Evolutionary conservation across 2,113 vertebrate genomes (phyloP).

Genomic region (Myrmophylax atrothorax): DNA sequence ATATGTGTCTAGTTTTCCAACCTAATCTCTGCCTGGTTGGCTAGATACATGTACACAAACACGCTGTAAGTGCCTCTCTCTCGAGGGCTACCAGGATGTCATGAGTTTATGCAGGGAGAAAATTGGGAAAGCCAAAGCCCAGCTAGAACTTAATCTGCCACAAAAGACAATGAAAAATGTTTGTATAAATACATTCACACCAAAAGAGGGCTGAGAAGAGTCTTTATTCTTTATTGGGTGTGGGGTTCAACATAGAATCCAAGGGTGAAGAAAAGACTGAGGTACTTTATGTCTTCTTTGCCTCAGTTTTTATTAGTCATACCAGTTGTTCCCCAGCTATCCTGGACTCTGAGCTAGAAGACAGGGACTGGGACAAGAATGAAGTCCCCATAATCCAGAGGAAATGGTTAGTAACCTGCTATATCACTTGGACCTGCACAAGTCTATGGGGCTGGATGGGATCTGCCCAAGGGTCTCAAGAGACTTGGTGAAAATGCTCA

Average conservation of each 20-base stretch:
- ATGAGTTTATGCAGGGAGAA: neutral
- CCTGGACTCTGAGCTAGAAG: neutral
- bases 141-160: neutral
- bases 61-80: neutral
- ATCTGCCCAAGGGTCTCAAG: too few relatives aligned
- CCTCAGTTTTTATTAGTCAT: neutral
- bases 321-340: neutral
- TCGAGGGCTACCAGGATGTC: neutral
- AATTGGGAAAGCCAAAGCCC: neutral
- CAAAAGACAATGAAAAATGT: neutral
- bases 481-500: neutral
- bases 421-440: neutral
- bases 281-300: neutral
- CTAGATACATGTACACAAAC: neutral
- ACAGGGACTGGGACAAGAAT: neutral
- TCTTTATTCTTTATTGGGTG: neutral
- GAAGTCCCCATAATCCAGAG: neutral
- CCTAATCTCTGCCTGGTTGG: neutral
- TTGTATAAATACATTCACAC: neutral
- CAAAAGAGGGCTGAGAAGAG: neutral
- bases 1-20: neutral
- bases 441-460: fast-evolving
- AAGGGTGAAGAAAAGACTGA: neutral
- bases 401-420: neutral
- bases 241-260: fast-evolving